Percentiles rank a stretch among this genome's conserved stretches.
These are phyloP conservation scores for Patella vulgata DNA, from an alignment of 1,140 invertebrate genomes.

Conservation along the genomic window DNA sequence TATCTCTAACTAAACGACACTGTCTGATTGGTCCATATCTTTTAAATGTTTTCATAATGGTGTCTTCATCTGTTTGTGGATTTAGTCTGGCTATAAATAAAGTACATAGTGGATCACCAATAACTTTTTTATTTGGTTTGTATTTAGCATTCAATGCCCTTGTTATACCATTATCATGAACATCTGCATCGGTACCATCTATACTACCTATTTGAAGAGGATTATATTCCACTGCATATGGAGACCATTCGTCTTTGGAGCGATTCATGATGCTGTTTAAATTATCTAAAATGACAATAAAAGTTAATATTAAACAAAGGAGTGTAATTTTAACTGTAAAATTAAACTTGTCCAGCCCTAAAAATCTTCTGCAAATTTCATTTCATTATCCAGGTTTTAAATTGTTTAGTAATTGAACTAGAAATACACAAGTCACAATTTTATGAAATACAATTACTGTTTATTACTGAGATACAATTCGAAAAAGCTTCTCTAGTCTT, in stretches of 20 bases:
- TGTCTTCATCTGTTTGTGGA: constrained; percentile 74
- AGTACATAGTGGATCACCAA: constrained; percentile 77
- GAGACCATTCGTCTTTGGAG: constrained; percentile 26
- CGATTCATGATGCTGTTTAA: too few species aligned
- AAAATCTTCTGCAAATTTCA: too few species aligned
- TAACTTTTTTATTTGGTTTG: constrained; percentile 68
- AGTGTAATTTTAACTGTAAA: too few species aligned
- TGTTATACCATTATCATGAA: constrained; percentile 82
- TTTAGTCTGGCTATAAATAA: constrained; percentile 84
- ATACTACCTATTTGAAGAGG: constrained; percentile 79
- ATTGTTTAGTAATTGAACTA: too few species aligned
- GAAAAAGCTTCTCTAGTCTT: too few species aligned
- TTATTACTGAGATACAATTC: too few species aligned
- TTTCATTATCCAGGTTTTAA: too few species aligned
- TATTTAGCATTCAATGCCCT: constrained; percentile 79
- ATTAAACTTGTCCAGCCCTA: too few species aligned
- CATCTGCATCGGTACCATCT: constrained; percentile 83
- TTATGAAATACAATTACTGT: too few species aligned
- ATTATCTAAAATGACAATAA: too few species aligned
- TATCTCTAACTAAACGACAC: constrained; percentile 78
- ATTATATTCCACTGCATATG: constrained; percentile 53
- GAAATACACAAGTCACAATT: too few species aligned
- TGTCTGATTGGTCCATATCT: constrained; percentile 71
- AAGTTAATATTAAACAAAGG: too few species aligned
- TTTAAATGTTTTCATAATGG: constrained; percentile 62